Base-by-base conservation (phyloP, 2,797 vertebrate genomes). In the Galago senegalensis region DNA sequence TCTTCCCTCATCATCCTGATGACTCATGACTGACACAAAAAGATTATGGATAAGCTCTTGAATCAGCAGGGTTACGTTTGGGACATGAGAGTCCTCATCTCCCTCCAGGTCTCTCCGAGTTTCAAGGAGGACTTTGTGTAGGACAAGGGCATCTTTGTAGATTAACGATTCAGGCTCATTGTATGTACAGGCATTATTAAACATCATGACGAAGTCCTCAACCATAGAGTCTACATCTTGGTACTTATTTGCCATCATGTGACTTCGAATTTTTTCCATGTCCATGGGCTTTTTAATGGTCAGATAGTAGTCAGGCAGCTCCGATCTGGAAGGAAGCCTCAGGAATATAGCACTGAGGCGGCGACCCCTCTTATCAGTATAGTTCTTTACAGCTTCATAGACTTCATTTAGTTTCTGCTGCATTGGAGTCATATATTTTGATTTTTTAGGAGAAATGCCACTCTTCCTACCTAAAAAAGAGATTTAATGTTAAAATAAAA, bases 121-220 rank as follows among this genome's bases (percentile, higher is more conserved):
- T 98, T 99, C 99, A 70, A 99, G 98, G 84, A 99, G 98, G 90
- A 99, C 99, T 95, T 99, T 99, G 98, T 99, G 99, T 69, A 99
- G 99, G 87, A 99, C 98, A 90, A 99, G 98, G 13, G 99, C 99
- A 63, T 99, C 99, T 93, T 99, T 99, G 97, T 99, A 99, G 98
- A 99, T 99, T 97, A 99, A 98, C 53, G 99, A 99, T 97, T 99
- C 99, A 0, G 99, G 99, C 95, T 99, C 99, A 0, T 99, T 99
- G 95, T 99, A 99, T 0, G 99, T 99, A 96, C 99, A 99, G 7
- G 99, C 99, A 0, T 99, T 99, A 98, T 99, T 99, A 98, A 99
- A 99, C 99, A 99, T 99, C 97, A 99, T 99, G 87, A 99, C 99
- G 27, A 99, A 98, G 98, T 99, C 99, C 95, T 99, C 99, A 77